Base-by-base conservation (phyloP, 2,888 invertebrate species). In the Campoplex capitator region DNA sequence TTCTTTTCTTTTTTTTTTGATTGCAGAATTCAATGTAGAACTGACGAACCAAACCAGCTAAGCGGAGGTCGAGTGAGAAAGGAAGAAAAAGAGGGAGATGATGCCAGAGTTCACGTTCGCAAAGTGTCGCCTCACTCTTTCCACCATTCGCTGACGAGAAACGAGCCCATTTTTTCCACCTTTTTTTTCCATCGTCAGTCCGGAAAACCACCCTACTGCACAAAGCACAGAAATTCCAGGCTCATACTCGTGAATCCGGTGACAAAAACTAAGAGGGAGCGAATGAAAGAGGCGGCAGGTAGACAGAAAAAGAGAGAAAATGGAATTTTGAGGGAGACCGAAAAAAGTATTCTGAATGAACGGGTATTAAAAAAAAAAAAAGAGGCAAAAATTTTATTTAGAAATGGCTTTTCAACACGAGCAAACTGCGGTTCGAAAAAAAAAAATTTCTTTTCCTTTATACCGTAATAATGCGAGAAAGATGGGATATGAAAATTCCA, bases 1-100 rank as follows among this genome's bases (percentile, higher is more conserved):
- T 42, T 35, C 23, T 23, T 23, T 81, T 85, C 78, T 85, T 80
- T 79, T 80, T 75, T 58, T 62, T 42, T 35, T 32, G 18, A 67
- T 77, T 28, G 45, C 62, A 67, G 56, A 82, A 71, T 35, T 85
- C 16, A 62, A 54, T 71, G 51, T 74, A 16, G 58, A 78, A 73
- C 83, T 68, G 38, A 54, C 73, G 68, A 58, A 75, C 70, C 62
- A 75, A 28, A 62, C 56, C 75, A 48, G 18, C 82, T 75, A 23
- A 45, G 78, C 18, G 38, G 71, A 58, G 58, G 23, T 42, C n/a
- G 42, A 71, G 42, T n/a, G 45, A 42, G 62, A 38, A n/a, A 71
- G 23, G 32, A 45, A 58, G 54, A 23, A 58, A 35, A 23, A 62
- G 73, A 73, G 38, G 32, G 81, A 75, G 54, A 48, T 23, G 68